Conservation (phyloP, 2,113 vertebrate species). For the Calcarius ornatus region DNA sequence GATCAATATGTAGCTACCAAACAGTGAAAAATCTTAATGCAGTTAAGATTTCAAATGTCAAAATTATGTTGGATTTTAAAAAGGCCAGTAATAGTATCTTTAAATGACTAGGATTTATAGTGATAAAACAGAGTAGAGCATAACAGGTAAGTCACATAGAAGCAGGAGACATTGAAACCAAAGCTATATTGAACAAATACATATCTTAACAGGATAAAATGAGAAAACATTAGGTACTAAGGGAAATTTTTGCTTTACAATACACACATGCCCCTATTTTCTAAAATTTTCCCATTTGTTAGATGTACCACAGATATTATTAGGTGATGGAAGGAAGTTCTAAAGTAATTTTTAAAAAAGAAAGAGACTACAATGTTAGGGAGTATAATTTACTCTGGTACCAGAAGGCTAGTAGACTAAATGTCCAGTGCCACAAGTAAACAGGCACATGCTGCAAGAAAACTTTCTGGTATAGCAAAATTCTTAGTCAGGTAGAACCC, state of each 20-base stretch:
- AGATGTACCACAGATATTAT: neutral
- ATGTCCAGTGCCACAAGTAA: neutral
- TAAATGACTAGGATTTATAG: neutral
- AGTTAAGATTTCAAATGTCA: neutral
- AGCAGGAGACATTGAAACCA: neutral
- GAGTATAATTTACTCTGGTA: neutral
- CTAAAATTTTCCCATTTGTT: neutral
- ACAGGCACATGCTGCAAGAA: neutral
- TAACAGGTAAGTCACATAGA: neutral
- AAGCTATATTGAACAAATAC: neutral
- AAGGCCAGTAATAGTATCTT: neutral
- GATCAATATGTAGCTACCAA: neutral
- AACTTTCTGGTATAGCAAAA: neutral
- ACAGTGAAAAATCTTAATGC: neutral
- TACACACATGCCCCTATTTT: accelerated
- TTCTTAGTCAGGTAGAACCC: neutral
- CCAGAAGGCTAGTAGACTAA: neutral
- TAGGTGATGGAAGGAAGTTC: neutral
- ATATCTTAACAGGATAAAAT: neutral
- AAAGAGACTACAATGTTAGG: neutral
- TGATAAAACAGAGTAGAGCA: neutral
- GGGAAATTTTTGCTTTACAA: neutral
- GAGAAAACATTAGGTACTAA: neutral
- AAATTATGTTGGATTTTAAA: neutral
- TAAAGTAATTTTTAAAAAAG: neutral